Percentiles rank a stretch among this genome's conserved stretches.
These are phyloP conservation scores for Plectrocnemia conspersa DNA, from an alignment of 1,140 invertebrate species.

Conservation along the genomic window DNA sequence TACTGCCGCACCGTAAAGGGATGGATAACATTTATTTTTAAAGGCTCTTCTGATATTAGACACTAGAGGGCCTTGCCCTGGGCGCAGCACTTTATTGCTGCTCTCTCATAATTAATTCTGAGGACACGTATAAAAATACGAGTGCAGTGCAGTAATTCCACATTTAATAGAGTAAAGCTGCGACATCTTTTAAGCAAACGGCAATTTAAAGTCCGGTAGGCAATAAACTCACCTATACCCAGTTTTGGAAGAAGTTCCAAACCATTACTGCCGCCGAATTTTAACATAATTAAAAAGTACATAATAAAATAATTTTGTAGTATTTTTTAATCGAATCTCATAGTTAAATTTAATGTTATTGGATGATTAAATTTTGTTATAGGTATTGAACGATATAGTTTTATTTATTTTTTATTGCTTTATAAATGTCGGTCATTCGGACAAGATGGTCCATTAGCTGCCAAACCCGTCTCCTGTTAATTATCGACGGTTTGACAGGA, in stretches of 20 bases:
- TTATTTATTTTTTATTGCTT: background rate
- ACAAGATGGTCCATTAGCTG: background rate
- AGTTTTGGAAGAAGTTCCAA: background rate
- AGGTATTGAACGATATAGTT: background rate
- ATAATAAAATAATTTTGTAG: background rate
- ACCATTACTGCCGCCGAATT: background rate
- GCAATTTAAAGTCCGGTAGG: slow-evolving; percentile 4
- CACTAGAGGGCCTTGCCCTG: too few relatives aligned
- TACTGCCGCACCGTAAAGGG: too few relatives aligned
- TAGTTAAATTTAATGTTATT: background rate
- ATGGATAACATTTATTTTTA: too few relatives aligned
- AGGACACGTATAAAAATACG: slow-evolving; percentile 12
- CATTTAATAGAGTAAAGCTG: slow-evolving; percentile 9
- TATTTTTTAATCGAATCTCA: background rate
- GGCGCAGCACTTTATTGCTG: too few relatives aligned
- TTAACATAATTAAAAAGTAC: background rate
- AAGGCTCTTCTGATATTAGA: too few relatives aligned
- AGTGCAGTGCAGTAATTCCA: slow-evolving; percentile 9
- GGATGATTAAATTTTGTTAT: background rate
- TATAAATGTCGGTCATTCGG: too few relatives aligned
- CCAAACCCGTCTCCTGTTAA: background rate
- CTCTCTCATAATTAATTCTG: too few relatives aligned
- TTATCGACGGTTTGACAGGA: background rate
- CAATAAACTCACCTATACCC: slow-evolving; percentile 3
- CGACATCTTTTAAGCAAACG: slow-evolving; percentile 13